Base-by-base conservation (phyloP, 1,140 invertebrate genomes). In the Papilio xuthus region DNA sequence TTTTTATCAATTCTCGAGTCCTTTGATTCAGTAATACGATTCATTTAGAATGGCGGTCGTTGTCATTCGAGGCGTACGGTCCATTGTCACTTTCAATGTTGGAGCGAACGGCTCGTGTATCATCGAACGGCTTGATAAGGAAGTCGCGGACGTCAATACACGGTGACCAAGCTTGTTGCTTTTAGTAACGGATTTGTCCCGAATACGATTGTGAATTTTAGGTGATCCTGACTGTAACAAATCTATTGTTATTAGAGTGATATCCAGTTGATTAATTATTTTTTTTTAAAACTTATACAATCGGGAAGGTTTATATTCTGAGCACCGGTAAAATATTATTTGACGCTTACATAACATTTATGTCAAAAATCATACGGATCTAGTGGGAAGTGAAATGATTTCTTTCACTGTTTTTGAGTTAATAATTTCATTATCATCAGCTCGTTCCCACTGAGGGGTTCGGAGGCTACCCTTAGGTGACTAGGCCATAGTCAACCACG, bases 71-170 rank as follows among this genome's bases (percentile, higher is more conserved):
- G 79, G 82, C 88, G 79, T 81, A 83, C 47, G 79, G 50, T 77
- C 44, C 85, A 88, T 89, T 89, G 88, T 89, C 88, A 88, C 88
- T 89, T 89, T 89, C 88, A 88, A 89, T 86, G 83, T 86, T 41
- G 75, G 44, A 81, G 80, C 82, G 77, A 53, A 47, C 44, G 12
- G 78, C 79, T 82, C 81, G 81, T 84, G 23, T 78, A 80, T 80
- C 60, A 79, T 83, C 80, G 80, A 82, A 84, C 82, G 81, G 81
- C 80, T 83, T 87, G 84, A 87, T 87, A 87, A 87, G 86, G 84
- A 87, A 86, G 81, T 78, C 79, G 76, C 78, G 82, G 77, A 83
- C 86, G 84, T 87, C 86, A 86, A 74, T 79, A 78, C 67, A 80
- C 77, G 78, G 78, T 79, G 82, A 80, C 78, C 80, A 80, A 71